Base-by-base conservation (phyloP, 2,797 vertebrate genomes). In the Enteromius afrohamiltoni region DNA sequence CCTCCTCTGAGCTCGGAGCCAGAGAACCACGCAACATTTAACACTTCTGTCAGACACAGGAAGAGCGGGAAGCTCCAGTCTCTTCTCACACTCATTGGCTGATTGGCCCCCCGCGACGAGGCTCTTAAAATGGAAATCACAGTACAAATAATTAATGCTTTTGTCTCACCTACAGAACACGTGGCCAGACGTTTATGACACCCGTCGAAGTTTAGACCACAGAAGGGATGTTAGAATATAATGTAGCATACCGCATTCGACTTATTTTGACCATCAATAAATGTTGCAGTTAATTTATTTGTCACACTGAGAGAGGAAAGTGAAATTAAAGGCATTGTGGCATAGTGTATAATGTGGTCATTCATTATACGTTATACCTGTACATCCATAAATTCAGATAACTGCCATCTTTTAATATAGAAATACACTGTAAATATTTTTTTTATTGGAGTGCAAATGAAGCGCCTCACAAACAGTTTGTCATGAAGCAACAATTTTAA, bases 111-210 rank as follows among this genome's bases (percentile, higher is more conserved):
- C 73, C 6, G 17, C 64, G 26, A 42, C 13, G 17, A 19, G 29
- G 62, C 21, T 77, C 73, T 68, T 42, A 68, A 77, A 53, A 75
- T 68, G n/a, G 47, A 67, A 23, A 49, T n/a, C 29, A 5, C 49
- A 29, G 65, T 17, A 42, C 79, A 45, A 80, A 80, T 71, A 70
- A 80, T 80, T 81, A 3, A 81, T 62, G 79, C 79, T 49, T 81
- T 60, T 17, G 13, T 62, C 26, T 71, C 68, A 81, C 68, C 40
- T 71, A 29, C 23, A 34, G 49, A 42, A 42, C 53, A 80, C 11
- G n/a, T 58, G 47, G 19, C 6, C n/a, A 79, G 62, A 51, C 21
- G 21, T 51, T 37, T 21, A 23, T n/a, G 77, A 65, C 60, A 10
- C 40, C 17, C 1, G 6, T 51, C 40, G 14, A 40, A 16, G 21